Evolutionary conservation across 2,797 vertebrate species (phyloP).

Genomic region (Esox lucius): DNA sequence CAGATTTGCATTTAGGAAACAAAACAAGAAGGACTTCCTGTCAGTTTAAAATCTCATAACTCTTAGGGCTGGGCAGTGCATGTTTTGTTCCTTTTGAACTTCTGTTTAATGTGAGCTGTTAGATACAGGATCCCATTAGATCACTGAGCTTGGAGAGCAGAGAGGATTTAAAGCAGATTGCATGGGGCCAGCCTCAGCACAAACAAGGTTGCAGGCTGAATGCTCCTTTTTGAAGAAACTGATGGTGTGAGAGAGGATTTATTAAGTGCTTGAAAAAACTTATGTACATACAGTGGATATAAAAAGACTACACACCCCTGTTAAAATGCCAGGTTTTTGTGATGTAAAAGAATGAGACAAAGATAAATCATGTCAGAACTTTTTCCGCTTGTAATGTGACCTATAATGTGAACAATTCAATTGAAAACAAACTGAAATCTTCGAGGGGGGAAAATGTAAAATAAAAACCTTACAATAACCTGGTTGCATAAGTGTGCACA

Average conservation of each 20-base stretch:
- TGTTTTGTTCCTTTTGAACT: slow-evolving; percentile 37
- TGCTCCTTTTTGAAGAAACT: neutral
- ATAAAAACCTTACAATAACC: too few relatives aligned
- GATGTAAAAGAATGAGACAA: too few relatives aligned
- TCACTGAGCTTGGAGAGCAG: slow-evolving; percentile 43
- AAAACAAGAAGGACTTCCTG: slow-evolving; percentile 53
- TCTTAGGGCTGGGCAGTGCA: slow-evolving; percentile 43
- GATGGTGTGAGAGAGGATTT: neutral
- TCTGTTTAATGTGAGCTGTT: slow-evolving; percentile 36
- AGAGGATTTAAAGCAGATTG: slow-evolving; percentile 7
- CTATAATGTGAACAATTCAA: too few relatives aligned
- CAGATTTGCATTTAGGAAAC: slow-evolving; percentile 29
- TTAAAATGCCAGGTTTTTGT: too few relatives aligned
- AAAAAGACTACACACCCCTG: too few relatives aligned
- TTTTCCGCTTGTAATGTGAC: too few relatives aligned
- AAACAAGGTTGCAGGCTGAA: neutral
- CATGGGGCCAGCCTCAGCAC: slow-evolving; percentile 9
- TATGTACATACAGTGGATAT: too few relatives aligned
- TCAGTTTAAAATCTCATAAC: slow-evolving; percentile 48
- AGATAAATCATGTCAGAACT: too few relatives aligned
- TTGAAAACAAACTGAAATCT: too few relatives aligned
- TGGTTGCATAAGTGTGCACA: too few relatives aligned
- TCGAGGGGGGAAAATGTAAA: too few relatives aligned
- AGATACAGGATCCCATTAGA: slow-evolving; percentile 35
- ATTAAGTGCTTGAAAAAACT: too few relatives aligned